Evolutionary conservation across 2,888 invertebrate species (phyloP).

Genomic region (Microctonus aethiopoides): DNA sequence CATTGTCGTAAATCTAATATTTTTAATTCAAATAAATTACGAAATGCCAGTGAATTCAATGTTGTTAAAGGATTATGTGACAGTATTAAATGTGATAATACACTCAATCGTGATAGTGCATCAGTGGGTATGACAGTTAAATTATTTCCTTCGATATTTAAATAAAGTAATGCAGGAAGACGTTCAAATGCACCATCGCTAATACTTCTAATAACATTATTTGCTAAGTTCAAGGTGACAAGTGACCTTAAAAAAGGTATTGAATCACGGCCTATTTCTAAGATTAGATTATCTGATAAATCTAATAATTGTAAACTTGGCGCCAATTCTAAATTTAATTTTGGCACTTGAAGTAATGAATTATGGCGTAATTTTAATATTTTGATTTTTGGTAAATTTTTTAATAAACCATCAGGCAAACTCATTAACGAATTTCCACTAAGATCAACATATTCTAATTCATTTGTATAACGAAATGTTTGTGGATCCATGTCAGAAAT

Average conservation of each 20-base stretch:
- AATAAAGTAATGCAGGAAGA: slow-evolving; percentile 76
- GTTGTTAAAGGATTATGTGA: slow-evolving; percentile 82
- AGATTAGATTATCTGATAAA: slow-evolving; percentile 83
- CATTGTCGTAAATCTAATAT: slow-evolving; percentile 74
- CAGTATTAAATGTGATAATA: slow-evolving; percentile 80
- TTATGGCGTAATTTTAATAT: slow-evolving; percentile 82
- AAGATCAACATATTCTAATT: slow-evolving; percentile 79
- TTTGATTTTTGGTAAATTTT: slow-evolving; percentile 76
- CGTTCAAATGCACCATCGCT: slow-evolving; percentile 81
- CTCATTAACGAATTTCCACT: slow-evolving; percentile 81
- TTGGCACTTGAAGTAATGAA: slow-evolving; percentile 81
- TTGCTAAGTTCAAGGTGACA: slow-evolving; percentile 77
- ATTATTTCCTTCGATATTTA: slow-evolving; percentile 86
- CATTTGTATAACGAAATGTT: slow-evolving; percentile 82
- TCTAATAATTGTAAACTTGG: slow-evolving; percentile 78
- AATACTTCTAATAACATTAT: slow-evolving; percentile 81
- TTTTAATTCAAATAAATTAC: slow-evolving; percentile 84
- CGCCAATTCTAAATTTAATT: slow-evolving; percentile 75
- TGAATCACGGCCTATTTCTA: slow-evolving; percentile 77
- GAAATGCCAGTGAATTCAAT: slow-evolving; percentile 82
- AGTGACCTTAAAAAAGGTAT: slow-evolving; percentile 80
- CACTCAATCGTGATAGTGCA: slow-evolving; percentile 80
- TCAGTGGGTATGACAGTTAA: slow-evolving; percentile 81
- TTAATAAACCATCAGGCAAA: slow-evolving; percentile 78
- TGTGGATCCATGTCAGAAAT: slow-evolving; percentile 79